Percentiles rank a stretch among this genome's conserved stretches.
Conservation (phyloP, 1,140 invertebrate species). For the Drosophila melanica region DNA sequence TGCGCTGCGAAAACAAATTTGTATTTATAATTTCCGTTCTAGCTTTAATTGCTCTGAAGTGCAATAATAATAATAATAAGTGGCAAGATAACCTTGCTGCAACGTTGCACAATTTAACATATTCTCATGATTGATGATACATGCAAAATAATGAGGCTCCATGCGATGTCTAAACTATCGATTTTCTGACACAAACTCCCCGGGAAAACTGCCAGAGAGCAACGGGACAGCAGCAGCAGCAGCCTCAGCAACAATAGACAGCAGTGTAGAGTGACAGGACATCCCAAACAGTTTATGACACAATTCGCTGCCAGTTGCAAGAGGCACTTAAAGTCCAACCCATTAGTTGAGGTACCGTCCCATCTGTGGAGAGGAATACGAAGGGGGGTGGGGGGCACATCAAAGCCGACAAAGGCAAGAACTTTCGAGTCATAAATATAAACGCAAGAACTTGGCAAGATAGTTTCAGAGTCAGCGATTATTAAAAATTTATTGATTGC, state of each 20-base stretch:
- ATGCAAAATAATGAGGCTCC: slow-evolving; percentile 72
- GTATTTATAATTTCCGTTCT: not conserved
- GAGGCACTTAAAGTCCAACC: slow-evolving; percentile 45
- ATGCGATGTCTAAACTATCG: slow-evolving; percentile 67
- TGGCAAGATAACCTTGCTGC: slow-evolving; percentile 12
- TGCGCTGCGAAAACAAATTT: not conserved
- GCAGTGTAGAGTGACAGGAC: slow-evolving; percentile 11
- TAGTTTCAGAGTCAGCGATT: slow-evolving; percentile 76
- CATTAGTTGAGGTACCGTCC: slow-evolving; percentile 7
- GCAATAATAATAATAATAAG: slow-evolving; percentile 20
- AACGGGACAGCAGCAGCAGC: slow-evolving; percentile 7
- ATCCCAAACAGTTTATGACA: slow-evolving; percentile 49
- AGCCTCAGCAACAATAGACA: slow-evolving; percentile 27
- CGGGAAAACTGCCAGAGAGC: slow-evolving; percentile 32
- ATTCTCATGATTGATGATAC: slow-evolving; percentile 49
- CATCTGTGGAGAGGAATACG: slow-evolving; percentile 28
- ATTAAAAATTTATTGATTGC: slow-evolving; percentile 81
- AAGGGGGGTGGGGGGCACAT: not conserved
- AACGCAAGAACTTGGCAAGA: slow-evolving; percentile 59
- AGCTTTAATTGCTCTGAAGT: slow-evolving; percentile 31
- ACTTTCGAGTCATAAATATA: slow-evolving; percentile 76
- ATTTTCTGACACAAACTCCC: slow-evolving; percentile 64
- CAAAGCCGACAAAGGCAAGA: slow-evolving; percentile 58
- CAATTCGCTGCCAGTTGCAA: slow-evolving; percentile 44
- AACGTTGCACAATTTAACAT: slow-evolving; percentile 38